phyloP scores from a whole-genome alignment of 2,888 invertebrate genomes.

The Mesodorylaimus sp. region DNA sequence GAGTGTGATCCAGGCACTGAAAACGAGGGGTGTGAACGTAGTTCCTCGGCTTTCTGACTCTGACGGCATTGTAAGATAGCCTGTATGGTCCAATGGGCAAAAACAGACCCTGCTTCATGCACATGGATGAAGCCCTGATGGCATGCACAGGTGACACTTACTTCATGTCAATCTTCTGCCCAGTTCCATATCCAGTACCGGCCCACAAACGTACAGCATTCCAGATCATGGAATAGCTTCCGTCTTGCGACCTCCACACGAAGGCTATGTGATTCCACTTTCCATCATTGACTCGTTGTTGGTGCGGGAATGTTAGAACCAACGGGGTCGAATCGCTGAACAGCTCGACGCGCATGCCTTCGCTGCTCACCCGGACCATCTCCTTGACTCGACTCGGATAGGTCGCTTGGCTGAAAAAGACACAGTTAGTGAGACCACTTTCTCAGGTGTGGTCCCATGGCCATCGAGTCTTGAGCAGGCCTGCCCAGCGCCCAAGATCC shows the following conservation, averaged over 20 bases:
- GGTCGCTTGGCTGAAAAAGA: constrained; percentile 44
- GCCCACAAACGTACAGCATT: constrained; percentile 85
- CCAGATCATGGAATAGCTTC: constrained; percentile 71
- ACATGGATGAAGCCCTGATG: too few relatives aligned
- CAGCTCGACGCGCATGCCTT: constrained; percentile 72
- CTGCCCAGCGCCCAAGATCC: too few relatives aligned
- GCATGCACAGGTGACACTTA: too few relatives aligned
- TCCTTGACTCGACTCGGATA: constrained; percentile 49
- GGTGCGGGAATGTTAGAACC: constrained; percentile 17
- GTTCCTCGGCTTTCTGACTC: too few relatives aligned
- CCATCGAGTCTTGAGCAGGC: too few relatives aligned
- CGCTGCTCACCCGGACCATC: constrained; percentile 74
- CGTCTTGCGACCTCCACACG: constrained; percentile 75
- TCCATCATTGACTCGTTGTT: constrained; percentile 16
- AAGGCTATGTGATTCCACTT: constrained; percentile 53
- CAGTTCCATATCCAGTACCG: constrained; percentile 66
- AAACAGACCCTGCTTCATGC: too few relatives aligned
- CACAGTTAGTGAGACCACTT: neutral
- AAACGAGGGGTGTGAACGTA: constrained; percentile 4
- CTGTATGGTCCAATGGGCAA: too few relatives aligned
- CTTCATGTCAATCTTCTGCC: constrained; percentile 60
- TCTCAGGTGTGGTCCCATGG: too few relatives aligned
- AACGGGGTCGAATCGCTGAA: constrained; percentile 46
- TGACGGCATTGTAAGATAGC: too few relatives aligned
- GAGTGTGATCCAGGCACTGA: constrained; percentile 69